Evolutionary conservation across 2,888 invertebrate species (phyloP), one percentile per base, ranked within the genome.

Genomic region (Agrilus cyanescens): DNA sequence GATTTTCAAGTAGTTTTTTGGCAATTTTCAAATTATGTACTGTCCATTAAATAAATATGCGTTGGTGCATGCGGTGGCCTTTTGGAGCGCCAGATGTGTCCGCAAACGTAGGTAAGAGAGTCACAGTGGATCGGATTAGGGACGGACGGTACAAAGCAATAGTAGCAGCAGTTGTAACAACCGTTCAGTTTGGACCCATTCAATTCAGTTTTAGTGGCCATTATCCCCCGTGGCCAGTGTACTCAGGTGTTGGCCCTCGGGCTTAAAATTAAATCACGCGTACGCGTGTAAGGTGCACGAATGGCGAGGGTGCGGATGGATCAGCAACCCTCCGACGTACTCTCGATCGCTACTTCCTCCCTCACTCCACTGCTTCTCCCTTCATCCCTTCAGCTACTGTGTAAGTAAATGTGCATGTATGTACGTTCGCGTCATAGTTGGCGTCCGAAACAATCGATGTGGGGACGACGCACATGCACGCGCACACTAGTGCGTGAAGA

Each of bases 191-290:
- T 10, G 53, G 53, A 53, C 55, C 60, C 57, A 64, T 66, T 63
- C 62, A 59, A 63, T 64, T 66, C 62, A 60, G 63, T 65, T 67
- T 65, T 65, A 65, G 62, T 61, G 60, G 57, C 61, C 54, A 62
- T 66, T 62, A 63, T 59, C 59, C 62, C 62, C 53, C 53, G 49
- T 57, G 61, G 62, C 57, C 63, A 63, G 64, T 66, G 66, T 65
- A 63, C 66, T 67, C 67, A 67, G 67, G 67, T 67, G 67, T 66
- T 57, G 62, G 53, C 51, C 60, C 60, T 58, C 55, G 64, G 61
- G 54, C 53, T 65, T 25, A 25, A 25, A 66, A 66, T 67, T 66
- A 65, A 66, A 66, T 66, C 67, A 63, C 65, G 63, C 57, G 43
- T 45, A 25, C 8, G 55, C 54, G 53, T 52, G 57, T 57, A 58